Evolutionary conservation across 2,113 vertebrate species (phyloP), one percentile per base, ranked within the genome.

Genomic region (Eonycteris spelaea): DNA sequence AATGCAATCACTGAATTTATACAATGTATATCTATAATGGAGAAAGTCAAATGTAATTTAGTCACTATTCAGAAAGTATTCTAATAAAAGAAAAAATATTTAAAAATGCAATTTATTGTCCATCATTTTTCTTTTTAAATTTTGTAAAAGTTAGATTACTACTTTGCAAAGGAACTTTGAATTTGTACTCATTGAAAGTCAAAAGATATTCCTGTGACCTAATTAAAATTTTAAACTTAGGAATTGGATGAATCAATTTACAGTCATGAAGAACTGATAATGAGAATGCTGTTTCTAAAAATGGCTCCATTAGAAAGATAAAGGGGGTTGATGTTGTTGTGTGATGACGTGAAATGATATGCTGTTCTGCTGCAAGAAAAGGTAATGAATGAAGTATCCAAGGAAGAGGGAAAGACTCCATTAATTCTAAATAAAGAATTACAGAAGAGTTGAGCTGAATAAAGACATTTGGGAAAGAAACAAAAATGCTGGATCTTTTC

Each of bases 211-310:
- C 24, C 28, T 78, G 21, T 87, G 74, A 57, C 51, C 79, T 94
- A 95, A 94, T 96, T 96, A 97, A 94, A 96, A 85, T 79, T 48
- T 92, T 90, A 95, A 90, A 48, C 19, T 73, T 91, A 87, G 1
- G 65, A 84, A 87, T 38, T 94, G 21, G 21, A 70, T 94, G 53
- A 91, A 91, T 96, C 89, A 89, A 71, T 71, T 95, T 89, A 96
- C 59, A 95, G 59, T 91, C 55, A 73, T 83, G 33, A 83, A 78
- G 43, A 96, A 95, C 55, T 90, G 67, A 95, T 88, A 73, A 95
- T 94, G 83, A 96, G 86, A 95, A 94, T 15, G 30, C 30, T 88
- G 4, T 57, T 95, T 89, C 53, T 96, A 95, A 95, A 97, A 95
- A 78, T 79, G 53, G 43, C 63, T 87, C 33, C 59, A 68, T 82